phyloP scores from a whole-genome alignment of 2,113 vertebrate species.

The Monopterus albus region DNA sequence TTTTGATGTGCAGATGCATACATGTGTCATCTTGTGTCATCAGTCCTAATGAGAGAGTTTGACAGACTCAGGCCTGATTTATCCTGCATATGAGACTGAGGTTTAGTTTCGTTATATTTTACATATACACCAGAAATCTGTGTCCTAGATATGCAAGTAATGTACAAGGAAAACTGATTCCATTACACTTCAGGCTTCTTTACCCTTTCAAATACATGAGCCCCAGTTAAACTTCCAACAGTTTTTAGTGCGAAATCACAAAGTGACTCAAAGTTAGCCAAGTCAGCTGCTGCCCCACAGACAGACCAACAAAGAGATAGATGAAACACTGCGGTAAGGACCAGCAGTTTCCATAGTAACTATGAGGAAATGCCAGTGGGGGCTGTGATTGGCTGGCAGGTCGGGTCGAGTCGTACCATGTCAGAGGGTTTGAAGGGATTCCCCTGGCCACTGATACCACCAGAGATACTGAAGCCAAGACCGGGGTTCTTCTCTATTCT shows the following conservation, averaged over 20 bases:
- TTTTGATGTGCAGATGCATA: background rate
- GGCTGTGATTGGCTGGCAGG: slow-evolving; percentile 62
- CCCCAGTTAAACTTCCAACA: background rate
- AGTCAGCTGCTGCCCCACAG: slow-evolving; percentile 50
- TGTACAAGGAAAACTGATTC: background rate
- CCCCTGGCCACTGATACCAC: slow-evolving; percentile 98
- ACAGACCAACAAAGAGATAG: slow-evolving; percentile 52
- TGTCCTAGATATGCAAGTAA: background rate
- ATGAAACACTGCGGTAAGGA: slow-evolving; percentile 65
- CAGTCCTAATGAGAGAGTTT: background rate
- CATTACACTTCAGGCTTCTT: slow-evolving; percentile 4
- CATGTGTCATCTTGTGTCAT: background rate
- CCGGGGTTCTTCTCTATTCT: slow-evolving; percentile 99
- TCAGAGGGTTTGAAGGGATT: slow-evolving; percentile 99
- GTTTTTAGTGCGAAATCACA: slow-evolving; percentile 10
- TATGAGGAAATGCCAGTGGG: slow-evolving; percentile 69
- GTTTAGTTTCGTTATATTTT: background rate
- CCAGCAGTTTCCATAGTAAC: slow-evolving; percentile 82
- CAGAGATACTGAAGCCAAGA: slow-evolving; percentile 99
- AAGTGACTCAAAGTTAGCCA: slow-evolving; percentile 53
- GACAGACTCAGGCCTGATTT: background rate
- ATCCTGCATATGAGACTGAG: background rate
- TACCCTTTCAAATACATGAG: background rate
- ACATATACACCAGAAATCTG: background rate
- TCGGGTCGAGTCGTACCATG: slow-evolving; percentile 88